Evolutionary conservation across 2,797 vertebrate species (phyloP).

Genomic region (Limnodromus scolopaceus): DNA sequence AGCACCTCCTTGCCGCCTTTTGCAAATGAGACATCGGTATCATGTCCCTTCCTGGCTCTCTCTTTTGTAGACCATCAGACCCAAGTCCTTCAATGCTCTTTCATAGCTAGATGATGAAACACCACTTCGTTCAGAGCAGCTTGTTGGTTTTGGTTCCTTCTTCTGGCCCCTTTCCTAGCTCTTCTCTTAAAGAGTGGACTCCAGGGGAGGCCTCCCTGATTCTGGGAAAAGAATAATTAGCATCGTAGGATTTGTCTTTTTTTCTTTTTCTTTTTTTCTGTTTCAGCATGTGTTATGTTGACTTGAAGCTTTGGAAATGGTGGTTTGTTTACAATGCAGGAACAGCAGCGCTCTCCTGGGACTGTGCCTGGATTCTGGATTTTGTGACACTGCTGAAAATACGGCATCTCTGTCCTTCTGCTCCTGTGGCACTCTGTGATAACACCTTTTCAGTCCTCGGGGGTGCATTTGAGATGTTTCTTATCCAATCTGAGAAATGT

Average conservation of each 20-base stretch:
- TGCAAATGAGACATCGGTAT: accelerated
- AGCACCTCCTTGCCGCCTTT: accelerated
- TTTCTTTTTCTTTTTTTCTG: not conserved
- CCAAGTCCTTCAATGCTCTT: not conserved
- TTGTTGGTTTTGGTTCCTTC: not conserved
- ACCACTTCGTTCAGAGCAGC: not conserved
- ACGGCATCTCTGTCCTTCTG: accelerated
- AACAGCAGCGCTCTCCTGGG: not conserved
- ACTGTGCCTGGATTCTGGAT: accelerated
- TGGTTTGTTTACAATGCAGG: not conserved
- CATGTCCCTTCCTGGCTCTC: not conserved
- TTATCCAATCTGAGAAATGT: not conserved
- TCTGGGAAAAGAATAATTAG: not conserved
- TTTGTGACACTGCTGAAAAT: not conserved
- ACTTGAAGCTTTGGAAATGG: not conserved
- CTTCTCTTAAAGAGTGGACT: not conserved
- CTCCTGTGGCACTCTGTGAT: not conserved
- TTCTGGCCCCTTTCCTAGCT: not conserved
- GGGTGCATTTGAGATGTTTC: not conserved
- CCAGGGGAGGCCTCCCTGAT: accelerated
- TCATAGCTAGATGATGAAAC: not conserved
- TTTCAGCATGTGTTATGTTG: not conserved
- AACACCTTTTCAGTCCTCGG: not conserved
- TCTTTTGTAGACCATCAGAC: not conserved
- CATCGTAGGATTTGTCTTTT: not conserved